These are phyloP conservation scores for Lysiphlebus fabarum DNA, from an alignment of 1,140 invertebrate species.

Conservation along the genomic window DNA sequence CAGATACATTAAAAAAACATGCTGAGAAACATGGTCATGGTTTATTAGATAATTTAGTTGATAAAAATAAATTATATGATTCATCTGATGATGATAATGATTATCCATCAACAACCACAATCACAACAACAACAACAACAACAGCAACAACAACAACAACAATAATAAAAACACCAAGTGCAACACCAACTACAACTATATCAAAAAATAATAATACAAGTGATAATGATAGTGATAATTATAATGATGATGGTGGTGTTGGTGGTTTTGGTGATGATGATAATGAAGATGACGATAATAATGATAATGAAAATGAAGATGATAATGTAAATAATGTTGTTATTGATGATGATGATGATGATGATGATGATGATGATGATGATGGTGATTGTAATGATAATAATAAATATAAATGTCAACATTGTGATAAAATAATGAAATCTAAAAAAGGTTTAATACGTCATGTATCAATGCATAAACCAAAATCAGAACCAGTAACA, in stretches of 20 bases:
- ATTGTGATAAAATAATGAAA: slow-evolving; percentile 33
- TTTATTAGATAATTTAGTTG: slow-evolving; percentile 28
- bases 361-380: slow-evolving; percentile 18
- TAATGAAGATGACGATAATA: slow-evolving; percentile 16
- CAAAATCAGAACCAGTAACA: slow-evolving; percentile 49
- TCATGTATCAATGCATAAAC: slow-evolving; percentile 52
- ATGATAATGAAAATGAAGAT: not conserved
- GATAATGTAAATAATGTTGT: slow-evolving; percentile 18
- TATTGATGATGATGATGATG: slow-evolving; percentile 41
- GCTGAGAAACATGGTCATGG: slow-evolving; percentile 34
- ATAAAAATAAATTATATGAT: slow-evolving; percentile 30
- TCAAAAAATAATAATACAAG: slow-evolving; percentile 25
- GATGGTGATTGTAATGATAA: not conserved
- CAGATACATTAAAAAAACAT: slow-evolving; percentile 50
- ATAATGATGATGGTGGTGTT: slow-evolving; percentile 39
- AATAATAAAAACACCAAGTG: no score
- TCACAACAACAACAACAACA: slow-evolving; percentile 11
- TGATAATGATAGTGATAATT: slow-evolving; percentile 40
- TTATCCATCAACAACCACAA: no score
- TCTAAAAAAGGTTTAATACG: slow-evolving; percentile 51
- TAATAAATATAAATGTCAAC: slow-evolving; percentile 28
- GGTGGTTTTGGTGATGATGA: slow-evolving; percentile 12
- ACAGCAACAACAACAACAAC: slow-evolving; percentile 11
- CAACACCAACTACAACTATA: slow-evolving; percentile 5
- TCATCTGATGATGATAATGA: slow-evolving; percentile 30